phyloP scores from a whole-genome alignment of 2,797 vertebrate genomes.

The Morelia viridis region DNA sequence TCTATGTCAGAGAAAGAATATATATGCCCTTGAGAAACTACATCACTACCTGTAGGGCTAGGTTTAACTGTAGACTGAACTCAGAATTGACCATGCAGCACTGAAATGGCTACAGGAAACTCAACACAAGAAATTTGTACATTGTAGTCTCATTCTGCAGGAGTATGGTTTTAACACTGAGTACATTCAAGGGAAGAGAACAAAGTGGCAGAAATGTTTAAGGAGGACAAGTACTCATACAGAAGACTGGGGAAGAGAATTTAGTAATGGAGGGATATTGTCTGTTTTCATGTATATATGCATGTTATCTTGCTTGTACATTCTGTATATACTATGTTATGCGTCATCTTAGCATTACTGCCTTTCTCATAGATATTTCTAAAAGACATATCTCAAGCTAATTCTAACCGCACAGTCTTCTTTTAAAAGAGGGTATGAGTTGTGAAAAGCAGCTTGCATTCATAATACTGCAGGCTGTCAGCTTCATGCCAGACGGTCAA shows the following conservation, averaged over 20 bases:
- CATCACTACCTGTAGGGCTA: not conserved
- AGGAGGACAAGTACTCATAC: not conserved
- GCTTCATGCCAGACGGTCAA: too few relatives aligned
- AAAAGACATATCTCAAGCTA: too few relatives aligned
- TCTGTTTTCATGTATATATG: not conserved
- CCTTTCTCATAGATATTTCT: too few relatives aligned
- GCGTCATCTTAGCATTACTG: too few relatives aligned
- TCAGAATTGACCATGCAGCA: not conserved
- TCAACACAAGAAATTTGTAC: not conserved
- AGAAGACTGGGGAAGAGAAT: not conserved
- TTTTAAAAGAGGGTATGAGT: too few relatives aligned
- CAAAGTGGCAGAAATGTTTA: not conserved
- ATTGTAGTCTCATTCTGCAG: not conserved
- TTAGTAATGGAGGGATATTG: not conserved
- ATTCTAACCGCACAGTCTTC: too few relatives aligned
- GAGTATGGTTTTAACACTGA: not conserved
- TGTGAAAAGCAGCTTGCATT: too few relatives aligned
- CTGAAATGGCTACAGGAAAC: not conserved
- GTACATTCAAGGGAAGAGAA: not conserved
- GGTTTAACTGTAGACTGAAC: not conserved
- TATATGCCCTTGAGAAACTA: not conserved
- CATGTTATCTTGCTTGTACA: too few relatives aligned
- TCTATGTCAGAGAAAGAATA: not conserved
- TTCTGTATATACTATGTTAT: too few relatives aligned
- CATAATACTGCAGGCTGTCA: too few relatives aligned